Evolutionary conservation across 2,797 vertebrate genomes (phyloP).

Genomic region (Sus cebifrons): DNA sequence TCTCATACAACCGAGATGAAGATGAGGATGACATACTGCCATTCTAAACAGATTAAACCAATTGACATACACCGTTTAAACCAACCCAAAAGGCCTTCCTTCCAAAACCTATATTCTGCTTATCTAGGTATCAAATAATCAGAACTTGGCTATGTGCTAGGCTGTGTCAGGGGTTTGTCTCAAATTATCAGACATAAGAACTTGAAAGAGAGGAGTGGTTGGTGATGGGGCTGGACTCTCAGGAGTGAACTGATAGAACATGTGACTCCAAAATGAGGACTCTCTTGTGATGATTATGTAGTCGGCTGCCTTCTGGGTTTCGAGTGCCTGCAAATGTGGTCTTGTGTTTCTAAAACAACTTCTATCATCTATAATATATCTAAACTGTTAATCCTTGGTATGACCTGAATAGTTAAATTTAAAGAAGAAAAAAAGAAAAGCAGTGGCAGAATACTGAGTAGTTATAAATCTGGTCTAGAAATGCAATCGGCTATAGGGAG

Average conservation of each 20-base stretch:
- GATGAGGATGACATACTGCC: conserved; percentile 24
- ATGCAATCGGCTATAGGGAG: background rate
- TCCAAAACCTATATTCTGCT: conserved; percentile 48
- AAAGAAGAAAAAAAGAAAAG: background rate
- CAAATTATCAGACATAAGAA: background rate
- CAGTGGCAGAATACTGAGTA: background rate
- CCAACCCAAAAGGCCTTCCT: conserved; percentile 73
- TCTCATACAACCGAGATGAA: conserved; percentile 14
- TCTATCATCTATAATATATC: background rate
- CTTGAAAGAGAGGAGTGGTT: background rate
- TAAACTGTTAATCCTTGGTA: background rate
- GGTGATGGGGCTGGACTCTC: background rate
- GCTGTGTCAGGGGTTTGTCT: conserved; percentile 55
- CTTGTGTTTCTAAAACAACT: background rate
- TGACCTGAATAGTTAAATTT: background rate
- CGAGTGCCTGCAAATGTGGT: background rate
- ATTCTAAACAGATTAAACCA: conserved; percentile 47
- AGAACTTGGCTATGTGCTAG: conserved; percentile 31
- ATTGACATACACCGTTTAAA: conserved; percentile 35
- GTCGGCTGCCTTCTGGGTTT: background rate
- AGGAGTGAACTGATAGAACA: background rate
- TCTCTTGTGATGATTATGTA: background rate
- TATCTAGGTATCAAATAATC: conserved; percentile 44
- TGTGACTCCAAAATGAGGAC: background rate
- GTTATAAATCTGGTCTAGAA: background rate